Evolutionary conservation across 2,113 vertebrate genomes (phyloP).

Genomic region (Coptodon bakossiorum): DNA sequence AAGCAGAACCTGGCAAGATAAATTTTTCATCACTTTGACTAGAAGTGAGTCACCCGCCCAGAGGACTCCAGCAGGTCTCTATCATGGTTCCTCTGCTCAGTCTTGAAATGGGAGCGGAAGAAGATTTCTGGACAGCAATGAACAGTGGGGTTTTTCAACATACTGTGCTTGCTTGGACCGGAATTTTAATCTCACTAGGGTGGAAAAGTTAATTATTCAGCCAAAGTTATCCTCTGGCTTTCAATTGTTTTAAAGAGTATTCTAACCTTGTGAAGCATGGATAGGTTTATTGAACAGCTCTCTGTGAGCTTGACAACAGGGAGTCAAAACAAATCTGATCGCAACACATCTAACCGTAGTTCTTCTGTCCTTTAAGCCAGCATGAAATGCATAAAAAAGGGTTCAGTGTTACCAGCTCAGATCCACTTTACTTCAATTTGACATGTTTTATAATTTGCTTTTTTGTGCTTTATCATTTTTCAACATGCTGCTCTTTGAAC

Average conservation of each 20-base stretch:
- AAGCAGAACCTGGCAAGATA: conserved; percentile 4
- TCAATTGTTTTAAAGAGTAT: neutral
- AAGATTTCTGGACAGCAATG: neutral
- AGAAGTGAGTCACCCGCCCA: neutral
- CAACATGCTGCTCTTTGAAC: neutral
- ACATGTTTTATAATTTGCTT: neutral
- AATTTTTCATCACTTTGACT: conserved; percentile 23
- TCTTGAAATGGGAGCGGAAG: neutral
- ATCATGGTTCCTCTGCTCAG: neutral
- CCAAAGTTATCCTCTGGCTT: neutral
- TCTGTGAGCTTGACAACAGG: neutral
- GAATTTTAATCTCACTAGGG: neutral
- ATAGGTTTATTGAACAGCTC: neutral
- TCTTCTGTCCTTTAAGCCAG: neutral
- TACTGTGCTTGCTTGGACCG: neutral
- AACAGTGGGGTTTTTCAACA: neutral
- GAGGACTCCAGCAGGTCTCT: neutral
- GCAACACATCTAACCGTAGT: neutral
- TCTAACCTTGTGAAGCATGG: neutral
- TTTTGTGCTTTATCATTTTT: neutral
- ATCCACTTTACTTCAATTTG: neutral
- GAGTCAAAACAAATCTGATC: neutral
- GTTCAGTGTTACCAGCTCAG: neutral
- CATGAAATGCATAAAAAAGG: neutral
- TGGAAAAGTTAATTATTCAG: neutral